Evolutionary conservation across 2,113 vertebrate species (phyloP).

Genomic region (Platanista minor): DNA sequence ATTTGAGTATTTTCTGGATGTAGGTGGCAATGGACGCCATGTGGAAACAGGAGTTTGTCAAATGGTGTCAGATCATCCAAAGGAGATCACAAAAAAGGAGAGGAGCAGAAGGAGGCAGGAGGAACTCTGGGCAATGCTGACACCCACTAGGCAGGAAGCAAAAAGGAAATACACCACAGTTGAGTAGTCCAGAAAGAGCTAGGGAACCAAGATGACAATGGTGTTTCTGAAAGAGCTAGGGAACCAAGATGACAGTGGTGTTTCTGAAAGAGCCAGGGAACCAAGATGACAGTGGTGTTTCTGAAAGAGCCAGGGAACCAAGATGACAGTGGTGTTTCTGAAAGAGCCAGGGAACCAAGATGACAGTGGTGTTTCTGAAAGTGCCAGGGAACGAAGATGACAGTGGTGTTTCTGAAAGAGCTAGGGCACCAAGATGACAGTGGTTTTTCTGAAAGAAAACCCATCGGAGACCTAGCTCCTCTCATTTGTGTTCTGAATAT

Average conservation of each 20-base stretch:
- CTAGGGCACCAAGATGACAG: too few species aligned
- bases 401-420: too few species aligned
- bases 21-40: background rate
- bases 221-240: accelerated
- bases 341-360: too few species aligned
- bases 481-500: background rate
- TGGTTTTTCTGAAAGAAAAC: too few species aligned
- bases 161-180: background rate
- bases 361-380: too few species aligned
- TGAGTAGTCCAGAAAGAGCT: background rate
- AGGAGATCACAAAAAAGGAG: background rate
- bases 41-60: background rate
- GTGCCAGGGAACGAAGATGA: too few species aligned
- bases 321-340: too few species aligned
- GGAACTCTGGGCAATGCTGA: background rate
- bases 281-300: too few species aligned
- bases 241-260: background rate
- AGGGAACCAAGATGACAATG: background rate
- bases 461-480: background rate
- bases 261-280: too few species aligned
- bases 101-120: background rate
- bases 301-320: too few species aligned
- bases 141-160: background rate
- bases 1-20: background rate
- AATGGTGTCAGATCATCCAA: background rate